Evolutionary conservation across 2,888 invertebrate genomes (phyloP), one percentile per base, ranked within the genome.

Genomic region (Resseliella maxima): DNA sequence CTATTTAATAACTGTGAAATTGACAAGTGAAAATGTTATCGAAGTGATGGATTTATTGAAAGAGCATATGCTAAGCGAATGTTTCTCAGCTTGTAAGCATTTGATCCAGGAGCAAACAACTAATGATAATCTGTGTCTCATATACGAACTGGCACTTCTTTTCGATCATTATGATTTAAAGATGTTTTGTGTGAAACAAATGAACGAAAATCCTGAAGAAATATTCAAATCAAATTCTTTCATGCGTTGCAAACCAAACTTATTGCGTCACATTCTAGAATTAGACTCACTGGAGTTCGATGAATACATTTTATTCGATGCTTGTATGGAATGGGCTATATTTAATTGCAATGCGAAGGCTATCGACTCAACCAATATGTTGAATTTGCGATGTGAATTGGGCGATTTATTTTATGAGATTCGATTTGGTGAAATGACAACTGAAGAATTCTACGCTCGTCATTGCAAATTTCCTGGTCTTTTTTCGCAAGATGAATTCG

Each of bases 321-420:
- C 41, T 41, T 85, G 85, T 27, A 85, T 85, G 27, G 24, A 3
- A 41, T 85, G 85, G 85, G 85, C 85, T 1, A 41, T 41, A 21
- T 2, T 18, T 12, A 27, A n/a, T 6, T 85, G 85, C 85, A 41
- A 24, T 45, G 8, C 8, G 5, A 45, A 41, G 15, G 27, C 15
- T 15, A 3, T 85, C 24, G 41, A 85, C 24, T 38, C 24, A 85
- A 45, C 2, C 3, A n/a, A 45, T 41, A 21, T 24, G 24, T 2
- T 41, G 45, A 85, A 85, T 41, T 10, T 85, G 38, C 85, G 85
- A 18, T 3, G 2, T 1, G 10, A 85, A 31, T 41, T 85, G n/a
- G 85, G 85, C n/a, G 85, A 85, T n/a, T 27, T 41, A 0, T 46
- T 85, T 27, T 50, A 85, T 15, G 38, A 85, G 41, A 85, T 85